A percentile compares a stretch with the other conserved stretches of the same genome.
Evolutionary conservation across 1,140 invertebrate genomes (phyloP).

Genomic region (Sminthurinus signatus): DNA sequence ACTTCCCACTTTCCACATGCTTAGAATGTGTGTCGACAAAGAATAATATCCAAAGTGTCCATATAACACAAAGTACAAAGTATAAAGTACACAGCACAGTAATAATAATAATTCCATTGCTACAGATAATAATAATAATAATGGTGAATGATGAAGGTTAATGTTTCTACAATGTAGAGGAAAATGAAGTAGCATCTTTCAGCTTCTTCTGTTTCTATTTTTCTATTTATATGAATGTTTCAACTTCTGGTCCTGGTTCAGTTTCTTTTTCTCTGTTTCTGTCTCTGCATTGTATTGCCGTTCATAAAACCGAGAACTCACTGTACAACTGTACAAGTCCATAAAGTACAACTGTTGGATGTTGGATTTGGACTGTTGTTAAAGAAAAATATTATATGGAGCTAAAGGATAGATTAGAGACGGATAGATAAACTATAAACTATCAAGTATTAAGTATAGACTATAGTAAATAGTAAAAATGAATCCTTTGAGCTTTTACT

Average conservation of each 20-base stretch:
- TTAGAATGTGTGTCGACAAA: too few species aligned
- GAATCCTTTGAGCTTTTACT: neutral
- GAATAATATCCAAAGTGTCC: too few species aligned
- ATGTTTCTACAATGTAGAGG: neutral
- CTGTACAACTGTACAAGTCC: neutral
- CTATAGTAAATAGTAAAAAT: neutral
- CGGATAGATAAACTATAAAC: neutral
- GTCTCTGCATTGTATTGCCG: neutral
- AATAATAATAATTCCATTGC: too few species aligned
- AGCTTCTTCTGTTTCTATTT: neutral
- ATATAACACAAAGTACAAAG: too few species aligned
- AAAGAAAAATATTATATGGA: neutral
- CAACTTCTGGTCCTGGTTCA: too few species aligned
- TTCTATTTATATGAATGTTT: neutral
- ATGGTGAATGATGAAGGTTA: neutral
- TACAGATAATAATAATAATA: too few species aligned
- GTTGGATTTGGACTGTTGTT: neutral
- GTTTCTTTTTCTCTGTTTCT: neutral
- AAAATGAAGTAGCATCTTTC: neutral
- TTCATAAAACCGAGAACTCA: neutral
- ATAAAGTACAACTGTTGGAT: conserved; percentile 22
- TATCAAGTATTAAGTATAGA: neutral
- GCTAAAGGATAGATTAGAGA: neutral
- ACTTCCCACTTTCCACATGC: too few species aligned
- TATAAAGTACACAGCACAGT: too few species aligned